Percentiles rank a stretch among this genome's conserved stretches.
Conservation (phyloP, 2,797 vertebrate genomes). For the Parotocinclus haroldoi region DNA sequence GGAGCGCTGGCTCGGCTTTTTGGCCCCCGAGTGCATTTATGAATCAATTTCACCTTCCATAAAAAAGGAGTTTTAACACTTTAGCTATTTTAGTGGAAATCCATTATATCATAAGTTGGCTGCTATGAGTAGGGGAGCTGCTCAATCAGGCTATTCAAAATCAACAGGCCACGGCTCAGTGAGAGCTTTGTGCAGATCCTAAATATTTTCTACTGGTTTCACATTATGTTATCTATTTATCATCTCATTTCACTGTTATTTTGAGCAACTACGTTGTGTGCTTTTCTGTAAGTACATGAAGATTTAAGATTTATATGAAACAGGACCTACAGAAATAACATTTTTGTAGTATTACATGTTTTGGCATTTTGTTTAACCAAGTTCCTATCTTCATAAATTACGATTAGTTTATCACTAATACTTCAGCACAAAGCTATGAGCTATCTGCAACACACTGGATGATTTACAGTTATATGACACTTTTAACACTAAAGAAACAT, state of each 20-base stretch:
- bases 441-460: too few relatives aligned
- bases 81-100: constrained; percentile 78
- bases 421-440: too few relatives aligned
- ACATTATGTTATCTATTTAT: constrained; percentile 44
- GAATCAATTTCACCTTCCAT: constrained; percentile 75
- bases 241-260: constrained; percentile 30
- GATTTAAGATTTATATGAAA: too few relatives aligned
- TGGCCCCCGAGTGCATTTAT: constrained; percentile 71
- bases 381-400: too few relatives aligned
- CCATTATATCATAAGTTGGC: constrained; percentile 77
- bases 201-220: constrained; percentile 69
- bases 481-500: too few relatives aligned
- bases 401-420: too few relatives aligned
- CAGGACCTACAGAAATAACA: too few relatives aligned
- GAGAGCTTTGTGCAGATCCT: constrained; percentile 49
- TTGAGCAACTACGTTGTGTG: constrained; percentile 6
- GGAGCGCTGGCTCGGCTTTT: constrained; percentile 65
- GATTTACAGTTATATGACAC: too few relatives aligned
- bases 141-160: constrained; percentile 69
- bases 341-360: too few relatives aligned
- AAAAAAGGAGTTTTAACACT: constrained; percentile 75
- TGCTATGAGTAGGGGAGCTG: constrained; percentile 61
- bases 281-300: too few relatives aligned
- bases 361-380: too few relatives aligned
- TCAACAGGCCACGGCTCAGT: constrained; percentile 57